Evolutionary conservation across 2,888 invertebrate species (phyloP), one percentile per base, ranked within the genome.

Genomic region (Drosophila aldrichi): DNA sequence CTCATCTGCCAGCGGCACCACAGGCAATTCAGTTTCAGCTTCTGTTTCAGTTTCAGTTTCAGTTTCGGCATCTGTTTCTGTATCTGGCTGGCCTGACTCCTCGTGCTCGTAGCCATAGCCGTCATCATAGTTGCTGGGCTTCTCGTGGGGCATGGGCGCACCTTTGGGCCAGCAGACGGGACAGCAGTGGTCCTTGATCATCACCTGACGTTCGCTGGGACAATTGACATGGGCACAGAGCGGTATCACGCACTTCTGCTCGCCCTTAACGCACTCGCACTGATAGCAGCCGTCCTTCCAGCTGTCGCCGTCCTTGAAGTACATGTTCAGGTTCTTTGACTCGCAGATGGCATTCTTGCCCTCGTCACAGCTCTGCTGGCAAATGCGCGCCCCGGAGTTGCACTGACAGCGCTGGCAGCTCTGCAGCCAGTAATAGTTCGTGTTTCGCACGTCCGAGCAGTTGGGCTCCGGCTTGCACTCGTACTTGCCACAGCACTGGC

Each of bases 401-500:
- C 92, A 93, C 46, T 79, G 82, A 51, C 93, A 93, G 3, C 90
- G 88, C 61, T 91, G 90, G 62, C 93, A 93, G 46, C 90, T 85
- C 18, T 84, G 85, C 52, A 91, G 70, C 92, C 93, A 92, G 56
- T 79, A 80, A 52, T 78, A 80, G 0, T 91, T 84, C 20, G 91
- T 91, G 36, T 89, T 77, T 18, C 74, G 63, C 4, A 79, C 84
- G 38, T 88, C 88, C 0, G 87, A 87, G 67, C 92, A 93, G 57
- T 92, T 90, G 0, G 93, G 92, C 43, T 93, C 91, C 2, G 91
- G 88, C 70, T 93, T 93, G 67, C 93, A 92, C 43, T 93, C 92
- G 78, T 93, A 93, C 16, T 93, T 92, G n/a, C 94, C 94, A 69
- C 94, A 94, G 74, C 94, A 94, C 70, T 94, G 93, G 3, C 92